phyloP scores from a whole-genome alignment of 2,113 vertebrate genomes.

The Microcebus murinus region DNA sequence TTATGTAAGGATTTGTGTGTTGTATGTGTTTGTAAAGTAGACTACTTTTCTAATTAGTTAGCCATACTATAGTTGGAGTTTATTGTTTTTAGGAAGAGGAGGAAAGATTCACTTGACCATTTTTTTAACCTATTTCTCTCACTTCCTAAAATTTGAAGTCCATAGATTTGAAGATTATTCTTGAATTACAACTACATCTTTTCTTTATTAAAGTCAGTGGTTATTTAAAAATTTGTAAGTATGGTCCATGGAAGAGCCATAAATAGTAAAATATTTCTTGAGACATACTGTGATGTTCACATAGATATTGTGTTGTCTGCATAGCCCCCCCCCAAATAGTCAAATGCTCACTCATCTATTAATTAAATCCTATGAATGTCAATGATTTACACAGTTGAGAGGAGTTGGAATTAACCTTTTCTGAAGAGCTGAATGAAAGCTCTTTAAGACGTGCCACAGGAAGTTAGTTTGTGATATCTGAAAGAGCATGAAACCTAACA shows the following conservation, averaged over 20 bases:
- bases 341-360: not conserved
- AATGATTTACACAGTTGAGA: not conserved
- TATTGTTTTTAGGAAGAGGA: not conserved
- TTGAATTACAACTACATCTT: not conserved
- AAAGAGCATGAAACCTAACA: not conserved
- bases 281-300: not conserved
- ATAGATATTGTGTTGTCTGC: not conserved
- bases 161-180: not conserved
- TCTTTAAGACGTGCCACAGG: not conserved
- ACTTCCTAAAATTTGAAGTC: conserved; percentile 14
- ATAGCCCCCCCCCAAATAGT: not conserved
- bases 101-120: not conserved
- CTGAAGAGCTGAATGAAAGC: not conserved
- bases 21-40: not conserved
- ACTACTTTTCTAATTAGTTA: not conserved
- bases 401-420: not conserved
- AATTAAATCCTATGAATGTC: not conserved
- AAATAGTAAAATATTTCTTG: not conserved
- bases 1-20: not conserved
- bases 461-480: not conserved
- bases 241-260: not conserved
- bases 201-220: not conserved
- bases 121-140: not conserved
- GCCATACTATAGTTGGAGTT: not conserved
- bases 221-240: conserved; percentile 27